A percentile compares a stretch with the other conserved stretches of the same genome.
Conservation (phyloP, 2,888 invertebrate species). For the Aleiodes alternator region DNA sequence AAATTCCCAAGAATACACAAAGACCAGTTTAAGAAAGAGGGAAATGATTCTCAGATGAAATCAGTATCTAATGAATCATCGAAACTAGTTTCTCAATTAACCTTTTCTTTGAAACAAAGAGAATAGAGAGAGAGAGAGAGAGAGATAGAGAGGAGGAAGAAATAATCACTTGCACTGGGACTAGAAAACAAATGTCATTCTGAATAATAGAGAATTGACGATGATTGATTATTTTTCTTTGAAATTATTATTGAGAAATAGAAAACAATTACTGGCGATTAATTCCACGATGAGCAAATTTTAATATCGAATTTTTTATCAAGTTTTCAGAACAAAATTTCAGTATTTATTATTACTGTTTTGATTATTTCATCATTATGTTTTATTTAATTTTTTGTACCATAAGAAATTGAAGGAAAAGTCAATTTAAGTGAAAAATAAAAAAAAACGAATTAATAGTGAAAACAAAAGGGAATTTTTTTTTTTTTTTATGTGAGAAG, state of each 20-base stretch:
- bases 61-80: slow-evolving; percentile 31
- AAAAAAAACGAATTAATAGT: slow-evolving; percentile 5
- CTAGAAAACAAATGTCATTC: not conserved
- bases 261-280: too few species aligned
- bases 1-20: slow-evolving; percentile 61
- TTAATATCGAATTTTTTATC: too few species aligned
- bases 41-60: slow-evolving; percentile 61
- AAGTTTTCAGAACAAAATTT: too few species aligned
- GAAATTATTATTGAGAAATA: not conserved
- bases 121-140: not conserved
- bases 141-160: not conserved
- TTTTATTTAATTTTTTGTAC: too few species aligned
- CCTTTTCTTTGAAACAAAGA: slow-evolving; percentile 10
- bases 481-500: not conserved
- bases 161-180: slow-evolving; percentile 28
- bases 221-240: not conserved
- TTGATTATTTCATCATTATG: too few species aligned
- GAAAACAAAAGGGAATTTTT: slow-evolving; percentile 36
- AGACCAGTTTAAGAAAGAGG: slow-evolving; percentile 61
- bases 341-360: too few species aligned
- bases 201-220: too few species aligned
- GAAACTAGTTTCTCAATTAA: slow-evolving; percentile 34
- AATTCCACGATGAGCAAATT: too few species aligned
- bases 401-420: too few species aligned
- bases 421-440: too few species aligned